phyloP scores from a whole-genome alignment of 2,113 vertebrate species.

The Australoheros scitulus region DNA sequence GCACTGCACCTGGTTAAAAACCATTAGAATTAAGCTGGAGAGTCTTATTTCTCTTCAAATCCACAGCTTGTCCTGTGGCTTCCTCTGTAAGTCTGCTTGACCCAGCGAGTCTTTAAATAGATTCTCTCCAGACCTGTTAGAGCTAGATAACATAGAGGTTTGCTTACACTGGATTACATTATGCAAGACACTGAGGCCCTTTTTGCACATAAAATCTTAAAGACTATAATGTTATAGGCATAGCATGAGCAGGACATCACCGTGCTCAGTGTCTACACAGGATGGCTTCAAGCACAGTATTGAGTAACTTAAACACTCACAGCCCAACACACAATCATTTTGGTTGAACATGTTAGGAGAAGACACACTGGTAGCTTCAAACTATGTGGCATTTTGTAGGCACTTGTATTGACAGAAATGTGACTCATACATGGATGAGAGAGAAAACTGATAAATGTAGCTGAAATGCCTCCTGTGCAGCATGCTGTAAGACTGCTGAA shows the following conservation, averaged over 20 bases:
- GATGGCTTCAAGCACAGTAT: neutral
- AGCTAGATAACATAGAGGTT: neutral
- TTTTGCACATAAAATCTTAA: neutral
- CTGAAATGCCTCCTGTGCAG: neutral
- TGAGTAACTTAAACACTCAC: neutral
- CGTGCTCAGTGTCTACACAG: neutral
- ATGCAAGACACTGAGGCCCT: neutral
- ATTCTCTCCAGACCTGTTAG: neutral
- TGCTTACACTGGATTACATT: neutral
- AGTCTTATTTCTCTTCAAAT: constrained; percentile 4
- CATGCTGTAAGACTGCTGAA: neutral
- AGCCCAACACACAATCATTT: neutral
- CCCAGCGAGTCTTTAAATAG: neutral
- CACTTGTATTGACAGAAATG: neutral
- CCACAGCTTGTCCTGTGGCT: neutral
- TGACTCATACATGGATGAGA: neutral
- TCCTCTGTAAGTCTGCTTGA: neutral
- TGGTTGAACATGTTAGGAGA: neutral
- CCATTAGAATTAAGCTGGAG: neutral
- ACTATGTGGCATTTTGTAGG: neutral
- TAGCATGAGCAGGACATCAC: neutral
- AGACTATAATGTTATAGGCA: neutral
- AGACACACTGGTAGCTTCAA: neutral
- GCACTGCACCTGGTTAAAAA: neutral
- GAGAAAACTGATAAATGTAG: neutral